A percentile compares a stretch with the other conserved stretches of the same genome.
Conservation (phyloP, 2,888 invertebrate genomes). For the Cheilosia impressa region DNA sequence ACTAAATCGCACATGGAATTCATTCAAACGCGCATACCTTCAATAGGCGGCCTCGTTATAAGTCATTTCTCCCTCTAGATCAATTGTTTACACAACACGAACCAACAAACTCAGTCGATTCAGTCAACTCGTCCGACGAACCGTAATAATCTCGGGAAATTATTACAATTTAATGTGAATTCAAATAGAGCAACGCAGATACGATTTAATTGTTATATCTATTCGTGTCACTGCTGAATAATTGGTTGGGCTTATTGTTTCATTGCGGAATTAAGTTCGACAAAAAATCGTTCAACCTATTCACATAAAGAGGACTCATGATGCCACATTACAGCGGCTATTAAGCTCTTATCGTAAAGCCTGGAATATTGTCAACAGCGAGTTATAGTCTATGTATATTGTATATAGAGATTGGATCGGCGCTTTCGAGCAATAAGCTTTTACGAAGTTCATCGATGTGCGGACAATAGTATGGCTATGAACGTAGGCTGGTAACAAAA, state of each 20-base stretch:
- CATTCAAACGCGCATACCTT: background rate
- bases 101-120: background rate
- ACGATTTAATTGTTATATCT: constrained; percentile 53
- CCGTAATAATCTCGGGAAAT: constrained; percentile 40
- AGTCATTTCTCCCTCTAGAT: background rate
- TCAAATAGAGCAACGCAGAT: constrained; percentile 51
- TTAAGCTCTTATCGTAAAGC: constrained; percentile 2
- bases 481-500: background rate
- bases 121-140: constrained; percentile 17
- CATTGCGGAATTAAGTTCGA: constrained; percentile 15
- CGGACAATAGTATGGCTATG: constrained; percentile 14
- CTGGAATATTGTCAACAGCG: constrained; percentile 1
- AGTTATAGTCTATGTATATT: background rate
- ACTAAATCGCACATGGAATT: background rate
- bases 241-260: constrained; percentile 35
- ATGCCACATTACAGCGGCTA: constrained; percentile 1
- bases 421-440: constrained; percentile 51
- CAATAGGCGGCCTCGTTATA: constrained; percentile 14
- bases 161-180: constrained; percentile 47
- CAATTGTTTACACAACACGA: constrained; percentile 45
- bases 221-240: constrained; percentile 56
- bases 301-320: constrained; percentile 2
- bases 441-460: constrained; percentile 43
- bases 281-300: background rate
- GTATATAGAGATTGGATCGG: constrained; percentile 30